phyloP scores from a whole-genome alignment of 2,888 invertebrate genomes.

The Keiferia lycopersicella region DNA sequence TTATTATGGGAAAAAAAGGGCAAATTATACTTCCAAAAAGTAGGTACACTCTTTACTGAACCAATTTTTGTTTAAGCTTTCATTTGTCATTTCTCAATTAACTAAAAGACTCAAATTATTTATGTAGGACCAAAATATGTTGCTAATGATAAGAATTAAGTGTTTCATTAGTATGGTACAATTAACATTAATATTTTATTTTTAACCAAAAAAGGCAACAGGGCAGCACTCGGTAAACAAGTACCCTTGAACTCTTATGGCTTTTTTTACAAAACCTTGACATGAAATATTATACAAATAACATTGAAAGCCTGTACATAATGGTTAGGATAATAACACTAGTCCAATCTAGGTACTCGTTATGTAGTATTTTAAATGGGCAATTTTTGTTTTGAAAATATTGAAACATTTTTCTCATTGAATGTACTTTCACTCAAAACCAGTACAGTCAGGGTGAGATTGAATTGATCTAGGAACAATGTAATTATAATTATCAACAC shows the following conservation, averaged over 20 bases:
- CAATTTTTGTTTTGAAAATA: not conserved
- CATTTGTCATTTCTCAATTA: too few relatives aligned
- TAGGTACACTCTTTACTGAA: too few relatives aligned
- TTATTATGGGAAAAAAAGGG: too few relatives aligned
- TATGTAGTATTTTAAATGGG: not conserved
- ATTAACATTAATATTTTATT: too few relatives aligned
- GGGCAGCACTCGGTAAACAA: not conserved
- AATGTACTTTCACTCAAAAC: slow-evolving; percentile 15
- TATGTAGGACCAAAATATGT: too few relatives aligned
- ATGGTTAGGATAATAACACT: not conserved
- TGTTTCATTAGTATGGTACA: too few relatives aligned
- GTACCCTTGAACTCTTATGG: slow-evolving; percentile 1
- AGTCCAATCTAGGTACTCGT: not conserved
- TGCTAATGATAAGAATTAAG: too few relatives aligned
- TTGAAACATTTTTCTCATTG: slow-evolving; percentile 27
- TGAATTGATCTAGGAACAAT: slow-evolving; percentile 31
- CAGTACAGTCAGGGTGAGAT: slow-evolving; percentile 20
- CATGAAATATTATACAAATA: not conserved
- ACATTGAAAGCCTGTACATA: not conserved
- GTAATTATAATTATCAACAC: slow-evolving; percentile 26
- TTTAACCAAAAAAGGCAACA: too few relatives aligned
- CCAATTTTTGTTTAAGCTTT: too few relatives aligned
- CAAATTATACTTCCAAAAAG: too few relatives aligned
- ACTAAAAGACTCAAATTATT: too few relatives aligned
- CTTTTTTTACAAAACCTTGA: not conserved